These are phyloP conservation scores for Rhynchomys soricoides DNA, from an alignment of 2,113 vertebrate genomes.

Conservation along the genomic window DNA sequence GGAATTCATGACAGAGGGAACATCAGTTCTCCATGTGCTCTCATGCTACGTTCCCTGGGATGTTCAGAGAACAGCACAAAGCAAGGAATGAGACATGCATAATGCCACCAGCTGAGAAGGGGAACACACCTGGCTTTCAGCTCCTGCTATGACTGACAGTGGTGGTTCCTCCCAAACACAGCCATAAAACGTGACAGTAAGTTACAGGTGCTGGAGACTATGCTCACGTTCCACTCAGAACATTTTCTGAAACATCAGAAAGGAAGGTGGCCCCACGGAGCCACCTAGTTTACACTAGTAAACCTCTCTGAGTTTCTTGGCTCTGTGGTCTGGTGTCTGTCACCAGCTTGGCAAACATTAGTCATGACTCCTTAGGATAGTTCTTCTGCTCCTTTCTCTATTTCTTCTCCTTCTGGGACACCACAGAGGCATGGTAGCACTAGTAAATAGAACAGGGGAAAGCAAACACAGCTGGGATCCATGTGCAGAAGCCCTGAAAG, in stretches of 20 bases:
- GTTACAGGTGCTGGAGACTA: too few species aligned
- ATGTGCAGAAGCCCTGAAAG: not conserved
- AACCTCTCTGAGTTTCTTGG: not conserved
- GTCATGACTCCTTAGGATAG: not conserved
- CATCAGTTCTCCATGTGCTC: not conserved
- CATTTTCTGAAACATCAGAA: not conserved
- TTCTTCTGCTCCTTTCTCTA: not conserved
- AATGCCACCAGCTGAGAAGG: not conserved
- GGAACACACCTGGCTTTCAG: not conserved
- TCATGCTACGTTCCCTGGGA: rapidly evolving
- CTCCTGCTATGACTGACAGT: not conserved
- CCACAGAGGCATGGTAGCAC: not conserved
- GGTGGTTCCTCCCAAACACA: rapidly evolving
- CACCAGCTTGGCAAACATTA: not conserved
- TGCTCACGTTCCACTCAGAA: not conserved
- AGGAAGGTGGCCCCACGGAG: not conserved
- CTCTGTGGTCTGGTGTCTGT: not conserved
- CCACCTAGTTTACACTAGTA: too few species aligned
- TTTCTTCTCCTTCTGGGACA: not conserved
- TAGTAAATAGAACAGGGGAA: not conserved
- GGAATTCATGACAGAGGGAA: not conserved
- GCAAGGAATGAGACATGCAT: not conserved
- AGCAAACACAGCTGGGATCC: not conserved
- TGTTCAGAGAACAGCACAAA: not conserved
- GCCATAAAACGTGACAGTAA: not conserved